A percentile compares a stretch with the other conserved stretches of the same genome.
Conservation (phyloP, 1,140 invertebrate species). For the Drosophila persimilis region DNA sequence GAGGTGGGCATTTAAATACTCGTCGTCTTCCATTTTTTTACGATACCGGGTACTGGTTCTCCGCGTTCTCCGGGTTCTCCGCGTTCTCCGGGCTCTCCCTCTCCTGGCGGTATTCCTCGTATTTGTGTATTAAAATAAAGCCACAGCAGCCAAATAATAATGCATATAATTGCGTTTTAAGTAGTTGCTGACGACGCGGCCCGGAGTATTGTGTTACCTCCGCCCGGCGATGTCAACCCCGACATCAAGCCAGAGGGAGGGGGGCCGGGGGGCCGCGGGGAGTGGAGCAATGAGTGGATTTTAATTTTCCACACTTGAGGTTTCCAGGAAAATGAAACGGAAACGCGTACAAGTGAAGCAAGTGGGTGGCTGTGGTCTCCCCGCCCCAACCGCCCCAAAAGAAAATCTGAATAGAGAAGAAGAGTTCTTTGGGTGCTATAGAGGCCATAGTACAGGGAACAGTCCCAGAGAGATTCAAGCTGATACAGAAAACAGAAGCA, state of each 20-base stretch:
- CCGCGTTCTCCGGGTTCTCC: slow-evolving; percentile 9
- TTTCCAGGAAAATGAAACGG: slow-evolving; percentile 65
- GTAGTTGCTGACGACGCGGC: slow-evolving; percentile 60
- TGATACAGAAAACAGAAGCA: too few relatives aligned
- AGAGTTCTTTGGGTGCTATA: too few relatives aligned
- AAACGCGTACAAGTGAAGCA: slow-evolving; percentile 63
- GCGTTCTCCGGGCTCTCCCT: slow-evolving; percentile 8
- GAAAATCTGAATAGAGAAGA: too few relatives aligned
- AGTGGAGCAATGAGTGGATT: slow-evolving; percentile 40
- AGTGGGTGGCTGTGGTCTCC: slow-evolving; percentile 55
- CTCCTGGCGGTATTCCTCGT: slow-evolving; percentile 56
- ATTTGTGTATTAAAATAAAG: slow-evolving; percentile 76
- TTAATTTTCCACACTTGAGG: slow-evolving; percentile 68
- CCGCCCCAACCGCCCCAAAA: too few relatives aligned
- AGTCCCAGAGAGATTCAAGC: too few relatives aligned
- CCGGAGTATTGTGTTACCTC: slow-evolving; percentile 69
- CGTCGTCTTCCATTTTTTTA: slow-evolving; percentile 54
- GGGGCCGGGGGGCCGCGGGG: background rate
- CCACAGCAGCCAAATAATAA: slow-evolving; percentile 70
- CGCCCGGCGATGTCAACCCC: slow-evolving; percentile 46
- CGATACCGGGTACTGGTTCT: background rate
- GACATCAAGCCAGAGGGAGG: background rate
- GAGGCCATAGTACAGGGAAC: too few relatives aligned
- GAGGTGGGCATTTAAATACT: slow-evolving; percentile 83
- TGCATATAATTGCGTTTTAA: slow-evolving; percentile 81